Evolutionary conservation across 2,888 invertebrate genomes (phyloP).

Genomic region (Cartodere bifasciata): DNA sequence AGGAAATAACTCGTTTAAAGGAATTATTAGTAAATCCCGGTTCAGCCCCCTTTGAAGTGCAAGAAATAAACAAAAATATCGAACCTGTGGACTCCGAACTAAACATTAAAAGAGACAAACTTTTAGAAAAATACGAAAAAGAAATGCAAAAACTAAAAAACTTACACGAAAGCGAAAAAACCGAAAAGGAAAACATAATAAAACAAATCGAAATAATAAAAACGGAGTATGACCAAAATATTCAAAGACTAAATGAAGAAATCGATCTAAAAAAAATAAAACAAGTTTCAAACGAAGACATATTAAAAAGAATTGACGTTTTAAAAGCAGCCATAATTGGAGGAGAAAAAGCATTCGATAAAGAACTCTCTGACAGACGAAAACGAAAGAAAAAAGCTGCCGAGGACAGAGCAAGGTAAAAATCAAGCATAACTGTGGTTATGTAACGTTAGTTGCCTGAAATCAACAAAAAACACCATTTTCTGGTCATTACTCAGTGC

Average conservation of each 20-base stretch:
- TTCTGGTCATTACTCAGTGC: no score
- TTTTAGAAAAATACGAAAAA: constrained; percentile 40
- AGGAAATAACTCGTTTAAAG: constrained; percentile 65
- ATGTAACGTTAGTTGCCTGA: background rate
- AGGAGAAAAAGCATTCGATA: constrained; percentile 62
- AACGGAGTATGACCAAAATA: constrained; percentile 42
- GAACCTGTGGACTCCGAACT: constrained; percentile 16
- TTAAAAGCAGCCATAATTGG: constrained; percentile 68
- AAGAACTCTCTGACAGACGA: constrained; percentile 54
- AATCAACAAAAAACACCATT: background rate
- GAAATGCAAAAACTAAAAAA: constrained; percentile 37
- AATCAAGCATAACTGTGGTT: background rate
- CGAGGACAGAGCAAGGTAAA: constrained; percentile 42
- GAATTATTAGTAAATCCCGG: constrained; percentile 36
- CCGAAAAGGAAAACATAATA: constrained; percentile 31
- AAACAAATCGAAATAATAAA: constrained; percentile 40
- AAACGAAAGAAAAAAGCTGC: constrained; percentile 55
- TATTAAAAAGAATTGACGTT: constrained; percentile 34
- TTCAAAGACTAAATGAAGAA: constrained; percentile 46
- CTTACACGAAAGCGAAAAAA: constrained; percentile 32
- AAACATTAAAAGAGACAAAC: constrained; percentile 28
- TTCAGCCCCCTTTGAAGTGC: constrained; percentile 22
- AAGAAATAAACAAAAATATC: constrained; percentile 19
- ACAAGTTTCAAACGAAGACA: constrained; percentile 32
- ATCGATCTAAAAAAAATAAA: constrained; percentile 34